phyloP scores from a whole-genome alignment of 2,113 vertebrate species.

The Oreotrochilus melanogaster region DNA sequence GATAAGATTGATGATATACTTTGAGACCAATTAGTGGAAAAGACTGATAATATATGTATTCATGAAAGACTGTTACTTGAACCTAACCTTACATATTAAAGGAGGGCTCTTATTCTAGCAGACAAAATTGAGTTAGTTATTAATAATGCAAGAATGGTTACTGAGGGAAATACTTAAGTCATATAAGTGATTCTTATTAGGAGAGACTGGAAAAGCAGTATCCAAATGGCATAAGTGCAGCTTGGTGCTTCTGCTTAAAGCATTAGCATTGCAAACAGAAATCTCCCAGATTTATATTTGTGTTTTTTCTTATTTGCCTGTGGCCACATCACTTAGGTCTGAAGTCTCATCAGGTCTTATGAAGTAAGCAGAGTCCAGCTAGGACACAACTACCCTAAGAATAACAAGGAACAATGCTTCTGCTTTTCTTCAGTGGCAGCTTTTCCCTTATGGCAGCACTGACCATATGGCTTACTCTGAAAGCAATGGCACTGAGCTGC shows the following conservation, averaged over 20 bases:
- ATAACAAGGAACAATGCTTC: background rate
- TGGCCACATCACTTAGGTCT: background rate
- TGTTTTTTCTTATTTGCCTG: background rate
- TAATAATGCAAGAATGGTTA: conserved; percentile 62
- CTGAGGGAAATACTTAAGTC: conserved; percentile 48
- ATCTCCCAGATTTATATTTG: background rate
- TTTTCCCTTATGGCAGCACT: background rate
- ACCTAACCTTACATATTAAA: conserved; percentile 9
- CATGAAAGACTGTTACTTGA: conserved; percentile 13
- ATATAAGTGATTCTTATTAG: conserved; percentile 32
- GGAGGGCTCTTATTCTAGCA: conserved; percentile 32
- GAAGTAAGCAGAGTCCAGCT: background rate
- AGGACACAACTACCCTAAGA: background rate
- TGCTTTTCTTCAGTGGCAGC: background rate
- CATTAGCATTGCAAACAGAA: background rate
- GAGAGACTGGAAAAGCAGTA: conserved; percentile 33
- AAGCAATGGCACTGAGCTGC: background rate
- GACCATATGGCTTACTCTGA: background rate
- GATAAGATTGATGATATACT: background rate
- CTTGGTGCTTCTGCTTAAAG: conserved; percentile 18
- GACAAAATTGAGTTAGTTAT: conserved; percentile 43
- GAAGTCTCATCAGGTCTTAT: background rate
- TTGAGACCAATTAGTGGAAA: conserved; percentile 32
- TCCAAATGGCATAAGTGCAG: conserved; percentile 33
- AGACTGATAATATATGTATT: background rate